Percentiles rank a stretch among this genome's conserved stretches.
phyloP scores from a whole-genome alignment of 2,113 vertebrate species.

The Brachypteracias leptosomus region DNA sequence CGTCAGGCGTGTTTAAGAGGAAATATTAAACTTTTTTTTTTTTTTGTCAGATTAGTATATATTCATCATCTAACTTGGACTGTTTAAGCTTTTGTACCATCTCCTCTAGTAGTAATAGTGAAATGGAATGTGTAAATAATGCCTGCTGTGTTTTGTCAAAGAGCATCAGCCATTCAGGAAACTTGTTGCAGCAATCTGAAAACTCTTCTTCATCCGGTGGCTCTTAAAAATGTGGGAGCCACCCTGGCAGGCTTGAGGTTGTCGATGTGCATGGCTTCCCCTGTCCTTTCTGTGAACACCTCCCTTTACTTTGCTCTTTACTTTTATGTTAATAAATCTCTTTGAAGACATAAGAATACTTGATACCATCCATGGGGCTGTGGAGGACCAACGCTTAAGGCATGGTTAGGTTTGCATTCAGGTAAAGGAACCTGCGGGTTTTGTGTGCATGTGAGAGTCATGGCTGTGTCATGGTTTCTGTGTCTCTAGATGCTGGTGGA shows the following conservation, averaged over 20 bases:
- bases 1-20: not conserved
- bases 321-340: not conserved
- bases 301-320: not conserved
- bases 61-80: not conserved
- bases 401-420: not conserved
- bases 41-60: not conserved
- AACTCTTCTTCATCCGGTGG: not conserved
- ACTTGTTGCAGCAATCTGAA: not conserved
- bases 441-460: too few species aligned
- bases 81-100: not conserved
- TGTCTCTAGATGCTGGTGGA: not conserved
- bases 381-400: not conserved
- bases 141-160: not conserved
- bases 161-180: not conserved
- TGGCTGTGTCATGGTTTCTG: fast-evolving
- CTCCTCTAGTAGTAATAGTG: not conserved
- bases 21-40: not conserved
- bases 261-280: fast-evolving
- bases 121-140: not conserved
- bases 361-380: fast-evolving
- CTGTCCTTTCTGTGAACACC: fast-evolving
- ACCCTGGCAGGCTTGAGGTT: fast-evolving
- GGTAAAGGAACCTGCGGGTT: not conserved
- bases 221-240: not conserved
- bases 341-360: fast-evolving